Conservation (phyloP, 92 coral and sea anemone genomes). For the Isaurus tuberculatus region DNA sequence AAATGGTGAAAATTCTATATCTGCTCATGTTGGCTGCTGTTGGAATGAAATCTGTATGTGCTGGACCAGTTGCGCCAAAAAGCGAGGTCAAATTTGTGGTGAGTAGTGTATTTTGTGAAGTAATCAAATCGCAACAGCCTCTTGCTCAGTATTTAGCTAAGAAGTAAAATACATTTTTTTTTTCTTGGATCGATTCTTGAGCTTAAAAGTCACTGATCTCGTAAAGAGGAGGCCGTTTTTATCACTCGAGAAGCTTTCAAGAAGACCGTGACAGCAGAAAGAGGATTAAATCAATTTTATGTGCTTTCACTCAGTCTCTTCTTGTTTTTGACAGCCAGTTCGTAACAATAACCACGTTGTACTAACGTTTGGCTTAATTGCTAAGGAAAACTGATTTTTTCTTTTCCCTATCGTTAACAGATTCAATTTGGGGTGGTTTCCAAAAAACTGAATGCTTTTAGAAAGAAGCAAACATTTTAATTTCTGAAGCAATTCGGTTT, state of each 20-base stretch:
- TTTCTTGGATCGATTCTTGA: background rate
- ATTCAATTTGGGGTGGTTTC: background rate
- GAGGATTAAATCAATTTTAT: slow-evolving; percentile 20
- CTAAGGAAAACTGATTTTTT: background rate
- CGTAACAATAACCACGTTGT: background rate
- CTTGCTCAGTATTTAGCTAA: too few relatives aligned
- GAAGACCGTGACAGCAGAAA: slow-evolving; percentile 5
- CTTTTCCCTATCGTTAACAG: background rate
- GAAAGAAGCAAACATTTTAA: background rate
- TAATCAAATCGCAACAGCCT: background rate
- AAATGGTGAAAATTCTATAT: slow-evolving; percentile 1
- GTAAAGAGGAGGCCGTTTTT: background rate
- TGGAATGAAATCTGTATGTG: background rate
- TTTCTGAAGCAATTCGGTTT: background rate
- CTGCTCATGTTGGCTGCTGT: background rate
- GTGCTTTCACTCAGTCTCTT: background rate
- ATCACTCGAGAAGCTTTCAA: background rate
- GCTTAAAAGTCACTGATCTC: background rate
- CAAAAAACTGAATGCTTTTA: background rate
- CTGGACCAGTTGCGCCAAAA: slow-evolving; percentile 46
- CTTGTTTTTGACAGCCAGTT: background rate
- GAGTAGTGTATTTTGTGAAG: slow-evolving; percentile 6
- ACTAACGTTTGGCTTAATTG: background rate
- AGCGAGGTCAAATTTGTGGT: slow-evolving; percentile 34
- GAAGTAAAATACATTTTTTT: background rate